Evolutionary conservation across 1,140 invertebrate genomes (phyloP), one percentile per base, ranked within the genome.

Genomic region (Ostrea edulis): DNA sequence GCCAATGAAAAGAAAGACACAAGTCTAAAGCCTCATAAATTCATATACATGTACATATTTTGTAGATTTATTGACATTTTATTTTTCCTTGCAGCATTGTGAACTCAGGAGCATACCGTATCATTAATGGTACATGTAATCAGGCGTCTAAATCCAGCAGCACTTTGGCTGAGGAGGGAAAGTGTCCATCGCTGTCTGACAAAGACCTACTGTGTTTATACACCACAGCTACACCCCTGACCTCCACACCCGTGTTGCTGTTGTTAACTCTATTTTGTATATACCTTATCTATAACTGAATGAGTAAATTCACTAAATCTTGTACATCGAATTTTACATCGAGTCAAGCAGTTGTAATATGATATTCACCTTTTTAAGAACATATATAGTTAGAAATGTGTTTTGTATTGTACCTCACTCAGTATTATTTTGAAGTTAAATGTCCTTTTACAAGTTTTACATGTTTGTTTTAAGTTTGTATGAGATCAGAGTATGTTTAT

Each of bases 121-220:
- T 95, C 65, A 94, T 95, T 51, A 95, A 95, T 90, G 95, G 95
- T 54, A 95, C 95, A 11, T 95, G 95, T 92, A 95, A 93, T 22
- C 94, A 95, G 89, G 91, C 94, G 83, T 94, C 94, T 62, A 87
- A 92, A 2, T 92, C 92, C 0, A 90, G 89, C 9, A 91, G 88
- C 17, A 95, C 94, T 17, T 87, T 95, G 71, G 92, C 91, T 12
- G 92, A 93, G 35, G 92, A 94, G 83, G 91, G 92, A 17, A 94
- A 92, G 88, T 95, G 95, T 91, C 95, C 95, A 22, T 82, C 82
- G 2, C 87, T 95, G 53, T 88, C 90, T n/a, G 89, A 94, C 68
- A 89, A 95, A 12, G 87, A 92, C n/a, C 90, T 94, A 17, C 84
- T 90, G 14, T 95, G 94, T 91, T 82, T 87, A 12, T 94, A 88